Conservation (phyloP, 2,797 vertebrate genomes). For the Parauchenoglanis punctatus region DNA sequence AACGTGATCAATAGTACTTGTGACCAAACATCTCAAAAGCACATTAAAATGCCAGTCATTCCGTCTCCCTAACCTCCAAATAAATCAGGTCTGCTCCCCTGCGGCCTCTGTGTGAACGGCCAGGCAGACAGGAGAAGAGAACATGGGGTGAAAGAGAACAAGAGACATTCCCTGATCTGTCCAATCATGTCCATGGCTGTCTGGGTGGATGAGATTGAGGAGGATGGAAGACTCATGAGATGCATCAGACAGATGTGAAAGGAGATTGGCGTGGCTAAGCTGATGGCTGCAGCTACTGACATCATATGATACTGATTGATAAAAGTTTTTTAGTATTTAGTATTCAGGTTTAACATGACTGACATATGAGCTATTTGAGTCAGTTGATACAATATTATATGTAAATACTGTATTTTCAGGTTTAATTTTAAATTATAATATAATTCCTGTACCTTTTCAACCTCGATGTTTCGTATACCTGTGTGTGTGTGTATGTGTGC, state of each 20-base stretch:
- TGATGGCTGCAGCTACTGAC: slow-evolving; percentile 46
- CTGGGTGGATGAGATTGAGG: slow-evolving; percentile 35
- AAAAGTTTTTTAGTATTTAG: background rate
- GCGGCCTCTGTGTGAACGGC: slow-evolving; percentile 63
- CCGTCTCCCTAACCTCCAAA: slow-evolving; percentile 72
- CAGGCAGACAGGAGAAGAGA: slow-evolving; percentile 48
- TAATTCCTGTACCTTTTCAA: background rate
- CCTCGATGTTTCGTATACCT: background rate
- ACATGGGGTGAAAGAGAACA: slow-evolving; percentile 11
- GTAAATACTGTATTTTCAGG: background rate
- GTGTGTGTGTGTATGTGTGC: slow-evolving; percentile 38
- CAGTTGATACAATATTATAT: background rate
- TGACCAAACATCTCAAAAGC: slow-evolving; percentile 83
- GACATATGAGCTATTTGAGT: background rate
- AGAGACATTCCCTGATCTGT: slow-evolving; percentile 47
- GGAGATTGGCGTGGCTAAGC: slow-evolving; percentile 17
- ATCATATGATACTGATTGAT: background rate
- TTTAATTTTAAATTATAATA: background rate
- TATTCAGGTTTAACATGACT: background rate
- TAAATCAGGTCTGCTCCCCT: slow-evolving; percentile 78
- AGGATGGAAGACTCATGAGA: slow-evolving; percentile 47
- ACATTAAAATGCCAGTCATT: slow-evolving; percentile 85
- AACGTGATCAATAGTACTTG: slow-evolving; percentile 81
- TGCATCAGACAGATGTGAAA: slow-evolving; percentile 23
- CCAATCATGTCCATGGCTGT: slow-evolving; percentile 50